Percentiles rank a stretch among this genome's conserved stretches.
phyloP scores from a whole-genome alignment of 2,113 vertebrate species.

The Hemiprocne comata region DNA sequence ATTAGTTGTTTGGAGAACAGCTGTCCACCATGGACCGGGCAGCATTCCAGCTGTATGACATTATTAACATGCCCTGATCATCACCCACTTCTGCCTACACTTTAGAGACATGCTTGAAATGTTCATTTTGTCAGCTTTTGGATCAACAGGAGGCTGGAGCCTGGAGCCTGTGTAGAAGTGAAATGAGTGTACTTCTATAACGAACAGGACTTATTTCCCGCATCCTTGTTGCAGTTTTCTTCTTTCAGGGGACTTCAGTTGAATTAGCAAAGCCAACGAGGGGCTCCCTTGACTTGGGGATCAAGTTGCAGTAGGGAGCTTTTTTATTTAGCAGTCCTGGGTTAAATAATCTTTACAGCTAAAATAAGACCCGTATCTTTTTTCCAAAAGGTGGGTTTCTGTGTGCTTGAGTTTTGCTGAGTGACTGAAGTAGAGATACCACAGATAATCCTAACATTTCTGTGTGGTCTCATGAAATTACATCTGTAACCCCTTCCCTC shows the following conservation, averaged over 20 bases:
- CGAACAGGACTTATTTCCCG: background rate
- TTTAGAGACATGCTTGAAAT: background rate
- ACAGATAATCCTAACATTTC: background rate
- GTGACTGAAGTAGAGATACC: background rate
- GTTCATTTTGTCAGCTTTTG: background rate
- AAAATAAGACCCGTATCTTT: background rate
- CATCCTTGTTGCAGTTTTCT: background rate
- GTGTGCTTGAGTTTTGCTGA: background rate
- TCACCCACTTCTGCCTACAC: constrained; percentile 27
- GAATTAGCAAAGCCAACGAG: background rate
- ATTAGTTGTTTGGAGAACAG: constrained; percentile 47
- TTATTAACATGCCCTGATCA: constrained; percentile 36
- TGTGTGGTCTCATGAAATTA: background rate
- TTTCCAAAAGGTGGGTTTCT: background rate
- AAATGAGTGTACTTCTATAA: background rate
- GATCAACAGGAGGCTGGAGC: background rate
- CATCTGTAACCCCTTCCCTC: background rate
- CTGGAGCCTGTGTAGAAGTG: background rate
- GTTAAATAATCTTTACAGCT: constrained; percentile 16
- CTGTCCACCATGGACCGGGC: background rate
- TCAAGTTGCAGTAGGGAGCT: background rate
- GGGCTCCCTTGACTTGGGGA: background rate
- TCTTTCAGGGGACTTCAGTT: background rate
- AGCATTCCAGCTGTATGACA: background rate
- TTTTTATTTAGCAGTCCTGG: background rate